These are phyloP conservation scores for Chaenogobius annularis DNA, from an alignment of 2,113 vertebrate genomes.

Conservation along the genomic window DNA sequence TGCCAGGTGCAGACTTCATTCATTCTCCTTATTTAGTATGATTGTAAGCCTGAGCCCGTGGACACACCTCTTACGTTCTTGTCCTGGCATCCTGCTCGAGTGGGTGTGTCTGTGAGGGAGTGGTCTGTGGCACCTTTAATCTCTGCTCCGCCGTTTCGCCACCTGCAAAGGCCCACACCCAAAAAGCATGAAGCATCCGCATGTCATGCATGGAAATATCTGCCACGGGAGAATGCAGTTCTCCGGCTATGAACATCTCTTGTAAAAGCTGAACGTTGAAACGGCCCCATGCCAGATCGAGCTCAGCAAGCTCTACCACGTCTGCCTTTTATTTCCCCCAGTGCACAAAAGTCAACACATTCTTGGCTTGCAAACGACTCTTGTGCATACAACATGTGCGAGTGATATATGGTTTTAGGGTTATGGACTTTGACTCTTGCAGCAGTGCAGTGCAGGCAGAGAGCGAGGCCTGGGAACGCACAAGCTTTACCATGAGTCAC, in stretches of 20 bases:
- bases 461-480: constrained; percentile 38
- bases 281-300: background rate
- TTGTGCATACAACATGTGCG: constrained; percentile 1
- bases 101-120: constrained; percentile 49
- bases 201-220: constrained; percentile 33
- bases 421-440: constrained; percentile 53
- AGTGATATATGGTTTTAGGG: constrained; percentile 32
- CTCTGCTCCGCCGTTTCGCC: constrained; percentile 36
- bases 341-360: constrained; percentile 22
- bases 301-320: constrained; percentile 6
- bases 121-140: constrained; percentile 37
- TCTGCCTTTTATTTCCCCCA: constrained; percentile 10
- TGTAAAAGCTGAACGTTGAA: background rate
- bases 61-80: constrained; percentile 47
- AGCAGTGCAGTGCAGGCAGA: background rate
- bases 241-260: constrained; percentile 1
- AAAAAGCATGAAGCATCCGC: constrained; percentile 13
- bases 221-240: constrained; percentile 32
- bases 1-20: background rate
- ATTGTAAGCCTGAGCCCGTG: constrained; percentile 3
- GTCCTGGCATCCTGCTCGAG: constrained; percentile 29
- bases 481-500: constrained; percentile 45
- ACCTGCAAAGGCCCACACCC: constrained; percentile 53
- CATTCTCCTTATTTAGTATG: background rate
- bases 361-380: constrained; percentile 29